phyloP scores from a whole-genome alignment of 2,113 vertebrate genomes.

The Heterochromis multidens region DNA sequence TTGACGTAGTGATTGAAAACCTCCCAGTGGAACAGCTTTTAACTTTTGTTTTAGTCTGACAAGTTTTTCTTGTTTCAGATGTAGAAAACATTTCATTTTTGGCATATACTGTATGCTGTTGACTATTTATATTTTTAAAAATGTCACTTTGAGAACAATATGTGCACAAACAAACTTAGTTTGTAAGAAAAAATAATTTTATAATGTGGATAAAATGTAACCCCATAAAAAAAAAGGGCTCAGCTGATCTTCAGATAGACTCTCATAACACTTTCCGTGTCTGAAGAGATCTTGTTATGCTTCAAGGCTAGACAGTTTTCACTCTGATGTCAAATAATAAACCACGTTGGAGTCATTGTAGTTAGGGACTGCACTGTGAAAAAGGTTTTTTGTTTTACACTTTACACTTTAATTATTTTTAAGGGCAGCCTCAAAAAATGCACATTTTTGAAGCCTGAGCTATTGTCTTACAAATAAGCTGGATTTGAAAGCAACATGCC shows the following conservation, averaged over 20 bases:
- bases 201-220: neutral
- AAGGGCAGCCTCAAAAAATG: neutral
- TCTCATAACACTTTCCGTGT: neutral
- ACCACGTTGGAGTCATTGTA: neutral
- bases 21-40: neutral
- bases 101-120: neutral
- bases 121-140: neutral
- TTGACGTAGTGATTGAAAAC: neutral
- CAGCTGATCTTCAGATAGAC: neutral
- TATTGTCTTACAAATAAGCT: neutral
- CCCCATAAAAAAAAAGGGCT: neutral
- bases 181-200: neutral
- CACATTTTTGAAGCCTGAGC: neutral
- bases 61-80: neutral
- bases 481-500: neutral
- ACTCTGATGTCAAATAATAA: neutral
- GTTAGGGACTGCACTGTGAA: neutral
- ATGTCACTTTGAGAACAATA: neutral
- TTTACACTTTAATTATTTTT: neutral
- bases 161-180: neutral
- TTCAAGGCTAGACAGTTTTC: neutral
- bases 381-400: neutral
- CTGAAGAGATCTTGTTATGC: neutral
- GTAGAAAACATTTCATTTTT: neutral
- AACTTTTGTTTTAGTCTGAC: neutral